Evolutionary conservation across 2,888 invertebrate genomes (phyloP).

Genomic region (Craniophora ligustri): DNA sequence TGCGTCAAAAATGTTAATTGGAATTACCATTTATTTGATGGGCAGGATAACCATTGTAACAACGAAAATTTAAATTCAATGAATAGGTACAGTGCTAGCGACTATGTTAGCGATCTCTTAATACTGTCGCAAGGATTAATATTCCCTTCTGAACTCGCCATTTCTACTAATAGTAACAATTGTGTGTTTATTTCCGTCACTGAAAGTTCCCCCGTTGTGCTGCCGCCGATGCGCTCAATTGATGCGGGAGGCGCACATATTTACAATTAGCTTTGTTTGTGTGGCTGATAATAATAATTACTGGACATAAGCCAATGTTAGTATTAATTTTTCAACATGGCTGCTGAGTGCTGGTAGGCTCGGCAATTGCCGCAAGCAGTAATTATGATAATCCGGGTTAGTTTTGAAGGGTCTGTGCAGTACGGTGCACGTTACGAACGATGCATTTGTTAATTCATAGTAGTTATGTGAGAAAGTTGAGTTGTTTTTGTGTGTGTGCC

Average conservation of each 20-base stretch:
- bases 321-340: constrained; percentile 77
- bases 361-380: constrained; percentile 76
- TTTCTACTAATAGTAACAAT: constrained; percentile 81
- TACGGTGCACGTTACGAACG: constrained; percentile 78
- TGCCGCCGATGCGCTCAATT: constrained; percentile 75
- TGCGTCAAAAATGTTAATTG: not conserved
- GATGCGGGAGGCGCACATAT: constrained; percentile 84
- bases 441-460: constrained; percentile 78
- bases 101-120: constrained; percentile 28
- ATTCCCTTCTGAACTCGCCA: constrained; percentile 61
- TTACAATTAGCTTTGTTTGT: constrained; percentile 85
- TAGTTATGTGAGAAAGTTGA: constrained; percentile 75
- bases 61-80: constrained; percentile 16
- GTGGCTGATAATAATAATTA: constrained; percentile 79
- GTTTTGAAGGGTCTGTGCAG: constrained; percentile 79
- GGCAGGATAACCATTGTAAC: constrained; percentile 10
- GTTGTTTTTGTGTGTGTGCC: constrained; percentile 67
- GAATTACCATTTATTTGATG: constrained; percentile 2
- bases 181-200: constrained; percentile 84
- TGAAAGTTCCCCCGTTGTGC: constrained; percentile 83
- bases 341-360: constrained; percentile 71
- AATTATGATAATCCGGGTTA: constrained; percentile 85
- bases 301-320: constrained; percentile 77
- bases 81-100: constrained; percentile 8
- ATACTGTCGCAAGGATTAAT: constrained; percentile 41